These are phyloP conservation scores for Eulemur rufifrons DNA, from an alignment of 2,113 vertebrate species.

Conservation along the genomic window DNA sequence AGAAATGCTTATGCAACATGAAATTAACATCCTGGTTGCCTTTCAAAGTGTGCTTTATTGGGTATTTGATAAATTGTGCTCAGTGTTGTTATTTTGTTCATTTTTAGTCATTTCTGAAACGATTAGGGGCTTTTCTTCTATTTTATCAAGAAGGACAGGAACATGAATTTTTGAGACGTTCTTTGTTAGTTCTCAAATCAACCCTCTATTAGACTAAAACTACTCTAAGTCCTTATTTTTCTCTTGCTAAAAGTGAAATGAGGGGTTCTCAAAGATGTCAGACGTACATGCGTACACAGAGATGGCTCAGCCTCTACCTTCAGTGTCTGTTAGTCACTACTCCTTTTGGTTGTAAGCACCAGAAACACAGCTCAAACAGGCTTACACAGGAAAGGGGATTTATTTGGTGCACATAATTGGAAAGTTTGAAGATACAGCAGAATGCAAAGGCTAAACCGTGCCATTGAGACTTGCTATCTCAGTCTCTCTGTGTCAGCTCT, in stretches of 20 bases:
- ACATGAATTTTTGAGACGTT: background rate
- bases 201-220: background rate
- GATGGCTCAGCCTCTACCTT: background rate
- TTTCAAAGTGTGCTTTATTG: background rate
- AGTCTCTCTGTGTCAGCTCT: background rate
- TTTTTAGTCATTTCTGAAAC: constrained; percentile 14
- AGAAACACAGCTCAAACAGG: background rate
- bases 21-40: background rate
- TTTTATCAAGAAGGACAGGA: background rate
- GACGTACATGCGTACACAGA: background rate
- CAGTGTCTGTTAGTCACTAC: background rate
- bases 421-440: background rate
- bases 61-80: background rate
- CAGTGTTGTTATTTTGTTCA: background rate
- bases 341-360: background rate
- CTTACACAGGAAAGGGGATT: background rate
- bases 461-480: background rate
- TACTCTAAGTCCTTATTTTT: background rate
- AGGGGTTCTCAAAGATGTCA: background rate
- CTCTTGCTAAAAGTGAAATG: background rate
- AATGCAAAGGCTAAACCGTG: background rate
- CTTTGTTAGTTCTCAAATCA: background rate
- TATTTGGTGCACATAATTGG: background rate
- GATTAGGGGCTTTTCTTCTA: background rate
- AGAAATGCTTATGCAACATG: background rate